A percentile compares a stretch with the other conserved stretches of the same genome.
Evolutionary conservation across 2,888 invertebrate species (phyloP).

Genomic region (Carabus problematicus): DNA sequence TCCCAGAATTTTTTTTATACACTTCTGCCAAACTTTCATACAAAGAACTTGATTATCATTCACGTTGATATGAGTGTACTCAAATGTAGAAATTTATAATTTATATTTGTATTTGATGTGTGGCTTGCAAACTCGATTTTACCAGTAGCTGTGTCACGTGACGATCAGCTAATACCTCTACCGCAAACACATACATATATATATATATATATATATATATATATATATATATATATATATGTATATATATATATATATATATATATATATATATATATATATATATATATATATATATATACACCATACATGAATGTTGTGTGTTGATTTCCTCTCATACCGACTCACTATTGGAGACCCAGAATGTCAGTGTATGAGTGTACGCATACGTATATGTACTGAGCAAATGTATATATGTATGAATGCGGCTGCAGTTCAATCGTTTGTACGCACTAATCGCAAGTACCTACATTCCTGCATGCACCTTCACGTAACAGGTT

Average conservation of each 20-base stretch:
- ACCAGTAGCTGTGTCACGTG: too few relatives aligned
- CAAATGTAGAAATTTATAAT: too few relatives aligned
- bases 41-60: too few relatives aligned
- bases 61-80: too few relatives aligned
- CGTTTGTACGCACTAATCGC: slow-evolving; percentile 36
- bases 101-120: too few relatives aligned
- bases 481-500: slow-evolving; percentile 22
- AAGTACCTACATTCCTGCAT: slow-evolving; percentile 34
- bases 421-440: slow-evolving; percentile 24
- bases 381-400: neutral
- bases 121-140: too few relatives aligned
- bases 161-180: too few relatives aligned
- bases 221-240: neutral
- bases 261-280: slow-evolving; percentile 1
- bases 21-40: too few relatives aligned
- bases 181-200: neutral
- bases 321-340: too few relatives aligned
- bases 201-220: neutral
- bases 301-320: neutral
- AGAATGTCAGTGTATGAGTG: neutral
- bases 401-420: neutral
- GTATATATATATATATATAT: neutral
- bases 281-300: slow-evolving; percentile 4
- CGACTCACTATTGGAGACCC: neutral
- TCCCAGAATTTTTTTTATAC: too few relatives aligned